Conservation (phyloP, 1,140 invertebrate genomes). For the Agrypnia vestita region DNA sequence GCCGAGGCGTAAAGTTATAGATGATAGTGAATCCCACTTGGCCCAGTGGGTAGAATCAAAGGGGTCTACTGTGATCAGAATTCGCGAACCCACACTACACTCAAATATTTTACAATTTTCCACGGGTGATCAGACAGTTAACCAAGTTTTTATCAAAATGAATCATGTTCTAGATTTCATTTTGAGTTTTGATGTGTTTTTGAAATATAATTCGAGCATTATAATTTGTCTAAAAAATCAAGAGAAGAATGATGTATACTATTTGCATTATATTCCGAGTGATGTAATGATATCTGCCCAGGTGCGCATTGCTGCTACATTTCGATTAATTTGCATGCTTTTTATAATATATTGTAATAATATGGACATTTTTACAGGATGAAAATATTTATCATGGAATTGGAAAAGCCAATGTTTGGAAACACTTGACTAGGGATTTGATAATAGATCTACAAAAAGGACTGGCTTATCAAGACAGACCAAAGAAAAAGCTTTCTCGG, state of each 20-base stretch:
- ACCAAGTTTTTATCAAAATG: constrained; percentile 80
- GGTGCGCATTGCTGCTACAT: too few relatives aligned
- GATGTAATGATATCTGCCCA: constrained; percentile 82
- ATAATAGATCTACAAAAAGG: constrained; percentile 94
- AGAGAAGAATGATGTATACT: constrained; percentile 84
- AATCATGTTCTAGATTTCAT: constrained; percentile 85
- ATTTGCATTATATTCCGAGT: constrained; percentile 88
- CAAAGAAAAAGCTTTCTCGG: constrained; percentile 81
- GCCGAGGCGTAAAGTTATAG: constrained; percentile 79
- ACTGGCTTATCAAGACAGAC: constrained; percentile 78
- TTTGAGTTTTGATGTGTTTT: constrained; percentile 82
- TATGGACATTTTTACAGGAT: constrained; percentile 69
- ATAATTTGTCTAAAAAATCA: constrained; percentile 85
- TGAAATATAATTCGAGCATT: constrained; percentile 85
- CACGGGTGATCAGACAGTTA: constrained; percentile 80
- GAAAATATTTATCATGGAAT: constrained; percentile 92
- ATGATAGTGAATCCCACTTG: constrained; percentile 82
- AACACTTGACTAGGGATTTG: constrained; percentile 88
- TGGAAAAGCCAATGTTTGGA: constrained; percentile 83
- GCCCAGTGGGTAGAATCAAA: constrained; percentile 80
- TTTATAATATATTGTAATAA: background rate
- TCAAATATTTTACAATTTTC: constrained; percentile 80
- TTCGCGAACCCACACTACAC: constrained; percentile 74
- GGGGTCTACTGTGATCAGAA: constrained; percentile 76
- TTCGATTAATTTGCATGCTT: constrained; percentile 13